Percentiles rank a stretch among this genome's conserved stretches.
Evolutionary conservation across 2,113 vertebrate genomes (phyloP).

Genomic region (Arenaria interpres): DNA sequence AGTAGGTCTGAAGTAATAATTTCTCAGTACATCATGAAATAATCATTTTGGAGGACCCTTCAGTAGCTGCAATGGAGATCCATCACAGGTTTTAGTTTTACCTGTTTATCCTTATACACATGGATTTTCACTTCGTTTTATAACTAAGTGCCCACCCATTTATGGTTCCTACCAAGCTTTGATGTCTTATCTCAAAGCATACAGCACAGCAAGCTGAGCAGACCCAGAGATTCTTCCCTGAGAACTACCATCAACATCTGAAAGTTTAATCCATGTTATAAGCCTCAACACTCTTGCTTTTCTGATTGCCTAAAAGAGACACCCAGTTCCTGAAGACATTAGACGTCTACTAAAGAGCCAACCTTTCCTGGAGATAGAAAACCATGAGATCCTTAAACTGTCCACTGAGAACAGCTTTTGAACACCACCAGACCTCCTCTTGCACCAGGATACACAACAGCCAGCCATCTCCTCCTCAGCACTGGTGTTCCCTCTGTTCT

Average conservation of each 20-base stretch:
- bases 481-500: background rate
- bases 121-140: background rate
- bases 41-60: background rate
- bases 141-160: background rate
- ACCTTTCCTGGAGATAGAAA: background rate
- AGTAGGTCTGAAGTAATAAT: background rate
- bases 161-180: background rate
- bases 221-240: background rate
- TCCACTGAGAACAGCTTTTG: background rate
- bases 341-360: background rate
- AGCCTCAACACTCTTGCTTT: background rate
- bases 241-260: background rate
- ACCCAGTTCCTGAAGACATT: background rate
- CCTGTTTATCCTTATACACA: background rate
- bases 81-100: background rate
- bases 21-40: background rate
- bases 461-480: background rate
- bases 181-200: slow-evolving; percentile 7
- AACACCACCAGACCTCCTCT: background rate
- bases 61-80: background rate
- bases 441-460: background rate
- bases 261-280: background rate
- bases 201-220: background rate
- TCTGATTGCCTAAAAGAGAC: background rate
- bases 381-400: background rate